Conservation (phyloP, 2,113 vertebrate species). For the Haplochromis vanheusdeni region DNA sequence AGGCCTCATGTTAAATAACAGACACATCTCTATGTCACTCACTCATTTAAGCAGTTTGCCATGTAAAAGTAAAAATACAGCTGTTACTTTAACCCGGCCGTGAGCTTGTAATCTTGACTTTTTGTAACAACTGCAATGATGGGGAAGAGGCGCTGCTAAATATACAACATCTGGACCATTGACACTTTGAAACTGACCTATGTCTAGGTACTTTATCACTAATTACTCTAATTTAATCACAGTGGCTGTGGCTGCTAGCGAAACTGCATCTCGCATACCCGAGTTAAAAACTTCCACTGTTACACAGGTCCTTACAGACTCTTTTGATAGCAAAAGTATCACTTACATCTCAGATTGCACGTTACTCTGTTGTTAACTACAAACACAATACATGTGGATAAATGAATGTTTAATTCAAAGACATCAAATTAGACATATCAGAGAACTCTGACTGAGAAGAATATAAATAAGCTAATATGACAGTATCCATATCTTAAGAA, state of each 20-base stretch:
- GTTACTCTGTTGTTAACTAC: neutral
- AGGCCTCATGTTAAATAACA: neutral
- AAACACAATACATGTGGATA: neutral
- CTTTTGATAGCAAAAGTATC: neutral
- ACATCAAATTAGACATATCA: neutral
- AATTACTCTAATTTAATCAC: neutral
- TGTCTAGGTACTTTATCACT: neutral
- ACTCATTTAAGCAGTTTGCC: neutral
- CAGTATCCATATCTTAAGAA: neutral
- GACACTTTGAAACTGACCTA: neutral
- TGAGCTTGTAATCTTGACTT: neutral
- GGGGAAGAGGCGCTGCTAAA: neutral
- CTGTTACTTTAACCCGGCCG: neutral
- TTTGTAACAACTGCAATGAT: neutral
- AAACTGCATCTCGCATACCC: neutral
- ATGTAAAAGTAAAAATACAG: neutral
- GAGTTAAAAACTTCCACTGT: neutral
- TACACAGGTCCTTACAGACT: neutral
- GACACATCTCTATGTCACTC: neutral
- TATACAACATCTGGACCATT: neutral
- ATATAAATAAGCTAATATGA: neutral
- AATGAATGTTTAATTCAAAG: neutral
- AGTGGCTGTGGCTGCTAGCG: rapidly evolving
- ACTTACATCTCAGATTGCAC: neutral
- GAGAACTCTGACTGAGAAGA: neutral